Conservation (phyloP, 2,888 invertebrate genomes). For the Amblyjoppa proteus region DNA sequence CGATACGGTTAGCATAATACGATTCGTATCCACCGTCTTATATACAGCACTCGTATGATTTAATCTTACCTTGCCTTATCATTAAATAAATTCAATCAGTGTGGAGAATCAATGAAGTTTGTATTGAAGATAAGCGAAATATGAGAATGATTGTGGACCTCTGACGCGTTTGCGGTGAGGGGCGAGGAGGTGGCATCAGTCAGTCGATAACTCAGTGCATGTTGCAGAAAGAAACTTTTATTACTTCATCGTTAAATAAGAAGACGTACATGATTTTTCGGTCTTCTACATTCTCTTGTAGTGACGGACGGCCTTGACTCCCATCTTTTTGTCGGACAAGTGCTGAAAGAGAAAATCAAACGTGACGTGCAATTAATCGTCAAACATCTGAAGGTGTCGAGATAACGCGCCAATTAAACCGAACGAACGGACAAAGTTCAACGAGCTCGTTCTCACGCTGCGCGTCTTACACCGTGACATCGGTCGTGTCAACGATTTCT, state of each 20-base stretch:
- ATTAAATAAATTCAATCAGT: slow-evolving; percentile 79
- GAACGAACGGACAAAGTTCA: neutral
- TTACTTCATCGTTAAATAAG: slow-evolving; percentile 48
- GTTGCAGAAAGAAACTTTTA: slow-evolving; percentile 43
- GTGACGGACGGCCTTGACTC: slow-evolving; percentile 76
- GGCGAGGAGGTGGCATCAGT: neutral
- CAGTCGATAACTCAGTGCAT: neutral
- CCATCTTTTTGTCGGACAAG: slow-evolving; percentile 74
- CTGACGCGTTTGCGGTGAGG: neutral
- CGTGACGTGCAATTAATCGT: neutral
- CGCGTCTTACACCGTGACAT: neutral
- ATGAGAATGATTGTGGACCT: neutral
- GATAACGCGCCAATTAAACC: neutral
- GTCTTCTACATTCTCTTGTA: slow-evolving; percentile 79
- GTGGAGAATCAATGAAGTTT: slow-evolving; percentile 69
- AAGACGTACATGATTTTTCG: slow-evolving; percentile 14
- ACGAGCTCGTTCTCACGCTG: neutral
- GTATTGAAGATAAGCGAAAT: slow-evolving; percentile 28
- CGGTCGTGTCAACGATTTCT: slow-evolving; percentile 21
- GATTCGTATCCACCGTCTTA: slow-evolving; percentile 74
- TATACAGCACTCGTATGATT: slow-evolving; percentile 84
- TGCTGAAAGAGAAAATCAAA: slow-evolving; percentile 70
- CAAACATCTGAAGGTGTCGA: neutral
- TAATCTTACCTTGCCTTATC: slow-evolving; percentile 82
- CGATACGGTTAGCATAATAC: slow-evolving; percentile 56